These are phyloP conservation scores for Hydrozoanthus tunicans DNA, from an alignment of 64 coral and sea anemone species.

Conservation along the genomic window DNA sequence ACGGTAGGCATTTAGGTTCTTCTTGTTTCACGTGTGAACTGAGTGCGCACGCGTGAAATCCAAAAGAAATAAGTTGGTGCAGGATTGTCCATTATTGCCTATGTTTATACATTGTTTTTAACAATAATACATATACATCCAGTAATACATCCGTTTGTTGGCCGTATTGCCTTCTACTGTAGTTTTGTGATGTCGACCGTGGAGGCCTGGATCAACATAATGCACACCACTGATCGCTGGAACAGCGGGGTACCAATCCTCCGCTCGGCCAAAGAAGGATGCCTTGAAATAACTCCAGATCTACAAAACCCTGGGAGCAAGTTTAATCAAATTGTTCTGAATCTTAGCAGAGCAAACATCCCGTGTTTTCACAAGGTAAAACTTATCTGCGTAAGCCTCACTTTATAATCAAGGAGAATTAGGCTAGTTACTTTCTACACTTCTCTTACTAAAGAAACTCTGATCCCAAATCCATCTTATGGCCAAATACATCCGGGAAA, in stretches of 20 bases:
- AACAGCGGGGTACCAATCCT: conserved; percentile 85
- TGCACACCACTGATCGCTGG: conserved; percentile 73
- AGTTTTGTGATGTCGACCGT: conserved; percentile 68
- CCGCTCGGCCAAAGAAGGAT: conserved; percentile 85
- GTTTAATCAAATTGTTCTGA: conserved; percentile 70
- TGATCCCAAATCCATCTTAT: too few relatives aligned
- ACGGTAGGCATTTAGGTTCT: too few relatives aligned
- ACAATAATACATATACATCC: too few relatives aligned
- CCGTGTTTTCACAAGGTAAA: conserved; percentile 72
- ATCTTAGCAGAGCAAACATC: conserved; percentile 72
- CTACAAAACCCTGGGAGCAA: conserved; percentile 74
- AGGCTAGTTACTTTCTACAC: too few relatives aligned
- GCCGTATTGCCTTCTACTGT: neutral
- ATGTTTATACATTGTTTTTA: too few relatives aligned
- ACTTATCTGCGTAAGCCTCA: neutral
- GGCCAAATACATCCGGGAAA: too few relatives aligned
- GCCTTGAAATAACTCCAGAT: conserved; percentile 76
- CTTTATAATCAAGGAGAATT: neutral
- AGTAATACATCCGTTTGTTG: too few relatives aligned
- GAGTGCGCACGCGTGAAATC: too few relatives aligned
- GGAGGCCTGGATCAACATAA: conserved; percentile 75
- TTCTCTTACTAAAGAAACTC: too few relatives aligned
- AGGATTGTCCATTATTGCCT: too few relatives aligned
- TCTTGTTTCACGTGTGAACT: too few relatives aligned
- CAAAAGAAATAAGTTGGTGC: too few relatives aligned